Evolutionary conservation across 2,888 invertebrate species (phyloP), one percentile per base, ranked within the genome.

Genomic region (Thera obeliscata): DNA sequence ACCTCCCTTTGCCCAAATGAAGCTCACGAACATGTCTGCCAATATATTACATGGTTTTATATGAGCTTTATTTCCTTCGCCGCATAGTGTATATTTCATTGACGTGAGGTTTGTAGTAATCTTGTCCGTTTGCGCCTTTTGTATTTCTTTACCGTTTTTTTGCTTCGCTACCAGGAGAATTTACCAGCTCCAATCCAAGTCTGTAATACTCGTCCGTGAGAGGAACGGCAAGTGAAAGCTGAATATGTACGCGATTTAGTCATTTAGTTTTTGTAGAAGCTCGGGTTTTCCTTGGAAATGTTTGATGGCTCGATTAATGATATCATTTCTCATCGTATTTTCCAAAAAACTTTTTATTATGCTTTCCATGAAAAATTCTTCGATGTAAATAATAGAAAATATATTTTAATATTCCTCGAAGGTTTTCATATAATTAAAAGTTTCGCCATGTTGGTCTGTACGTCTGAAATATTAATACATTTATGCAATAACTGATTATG

Each of bases 1-100:
- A 87, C 88, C 88, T 88, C 87, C 87, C 89, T 88, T 87, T 86
- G 87, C 88, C 89, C 87, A 89, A 90, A 90, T 89, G 89, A 89
- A 89, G 86, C 88, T 86, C 85, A 85, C 86, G 85, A 86, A 87
- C 83, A 82, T 81, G 80, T 80, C 82, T 83, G 80, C 87, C 80
- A 84, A 80, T 75, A 77, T 82, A 80, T 76, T 76, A 77, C 78
- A 79, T 69, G 75, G 75, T 73, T 75, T 74, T 75, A 73, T 75
- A 75, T 81, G 77, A 76, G 73, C 78, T 80, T 81, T 87, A 84
- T 79, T 75, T 58, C 75, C 66, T 70, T 64, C 52, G 59, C 9
- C 65, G 66, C 82, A 87, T 76, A 79, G 83, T 82, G 67, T 74
- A 77, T 75, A 81, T 81, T 84, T 71, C 76, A 67, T 74, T 76